These are phyloP conservation scores for Shargacucullia verbasci DNA, from an alignment of 2,888 invertebrate genomes.

Conservation along the genomic window DNA sequence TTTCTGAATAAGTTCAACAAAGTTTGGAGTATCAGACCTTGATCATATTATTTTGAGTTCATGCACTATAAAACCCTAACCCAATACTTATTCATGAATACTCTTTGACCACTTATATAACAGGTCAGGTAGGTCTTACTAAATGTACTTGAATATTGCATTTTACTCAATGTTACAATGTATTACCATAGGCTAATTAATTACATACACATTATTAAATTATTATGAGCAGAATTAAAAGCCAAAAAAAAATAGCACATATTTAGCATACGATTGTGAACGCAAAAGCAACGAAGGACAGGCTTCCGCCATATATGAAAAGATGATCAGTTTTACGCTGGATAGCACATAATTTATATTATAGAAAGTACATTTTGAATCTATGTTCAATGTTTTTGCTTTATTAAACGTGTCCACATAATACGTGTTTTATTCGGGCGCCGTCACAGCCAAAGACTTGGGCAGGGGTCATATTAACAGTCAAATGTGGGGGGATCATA, in stretches of 20 bases:
- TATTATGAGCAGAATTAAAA: conserved; percentile 24
- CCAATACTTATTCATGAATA: conserved; percentile 9
- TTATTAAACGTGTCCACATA: conserved; percentile 35
- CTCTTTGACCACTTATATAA: conserved; percentile 35
- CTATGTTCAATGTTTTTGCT: conserved; percentile 36
- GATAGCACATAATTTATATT: conserved; percentile 19
- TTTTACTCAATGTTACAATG: conserved; percentile 9
- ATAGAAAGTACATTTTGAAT: conserved; percentile 31
- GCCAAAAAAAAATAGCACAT: conserved; percentile 16
- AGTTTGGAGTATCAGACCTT: no score
- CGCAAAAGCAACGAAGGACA: conserved; percentile 9
- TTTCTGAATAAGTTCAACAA: no score
- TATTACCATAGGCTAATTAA: conserved; percentile 26
- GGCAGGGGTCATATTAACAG: no score
- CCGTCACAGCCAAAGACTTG: no score
- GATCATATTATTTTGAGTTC: no score
- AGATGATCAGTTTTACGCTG: conserved; percentile 10
- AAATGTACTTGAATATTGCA: neutral
- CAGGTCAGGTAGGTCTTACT: neutral
- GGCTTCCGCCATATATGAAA: conserved; percentile 22
- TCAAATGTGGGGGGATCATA: no score
- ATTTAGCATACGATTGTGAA: conserved; percentile 27
- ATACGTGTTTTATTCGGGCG: conserved; percentile 19
- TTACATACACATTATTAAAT: conserved; percentile 6
- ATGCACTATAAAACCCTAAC: neutral